Evolutionary conservation across 1,140 invertebrate genomes (phyloP).

Genomic region (Drosophila kohkoa): DNA sequence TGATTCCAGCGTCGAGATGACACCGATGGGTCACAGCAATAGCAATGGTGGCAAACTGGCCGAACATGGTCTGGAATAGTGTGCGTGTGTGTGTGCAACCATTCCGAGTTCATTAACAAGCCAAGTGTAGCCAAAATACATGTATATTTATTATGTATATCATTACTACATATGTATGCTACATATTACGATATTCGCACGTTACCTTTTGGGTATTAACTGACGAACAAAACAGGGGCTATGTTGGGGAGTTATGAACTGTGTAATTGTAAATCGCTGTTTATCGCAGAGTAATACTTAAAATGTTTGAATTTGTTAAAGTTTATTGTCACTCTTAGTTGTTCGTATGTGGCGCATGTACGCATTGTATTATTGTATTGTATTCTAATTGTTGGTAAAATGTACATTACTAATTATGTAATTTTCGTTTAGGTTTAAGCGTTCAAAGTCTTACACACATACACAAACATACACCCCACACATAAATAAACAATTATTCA

Average conservation of each 20-base stretch:
- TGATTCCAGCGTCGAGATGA: slow-evolving; percentile 78
- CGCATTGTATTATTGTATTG: slow-evolving; percentile 49
- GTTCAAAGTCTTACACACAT: slow-evolving; percentile 27
- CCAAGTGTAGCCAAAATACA: slow-evolving; percentile 67
- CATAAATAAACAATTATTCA: slow-evolving; percentile 6
- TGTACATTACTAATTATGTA: slow-evolving; percentile 52
- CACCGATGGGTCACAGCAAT: slow-evolving; percentile 67
- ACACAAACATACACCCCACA: background rate
- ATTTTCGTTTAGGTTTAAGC: slow-evolving; percentile 51
- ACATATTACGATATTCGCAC: slow-evolving; percentile 37
- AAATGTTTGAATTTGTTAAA: slow-evolving; percentile 51
- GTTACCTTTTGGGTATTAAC: slow-evolving; percentile 52
- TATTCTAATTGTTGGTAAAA: slow-evolving; percentile 61
- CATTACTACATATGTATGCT: slow-evolving; percentile 8
- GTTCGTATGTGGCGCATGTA: slow-evolving; percentile 39
- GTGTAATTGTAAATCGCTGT: slow-evolving; percentile 6
- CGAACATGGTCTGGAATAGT: slow-evolving; percentile 66
- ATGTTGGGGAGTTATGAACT: slow-evolving; percentile 33
- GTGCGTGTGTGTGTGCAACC: background rate
- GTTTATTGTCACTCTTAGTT: slow-evolving; percentile 55
- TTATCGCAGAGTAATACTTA: slow-evolving; percentile 39
- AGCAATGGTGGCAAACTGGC: slow-evolving; percentile 68
- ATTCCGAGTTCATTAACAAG: slow-evolving; percentile 46
- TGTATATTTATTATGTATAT: slow-evolving; percentile 23
- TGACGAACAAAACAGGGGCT: slow-evolving; percentile 45